phyloP scores from a whole-genome alignment of 1,140 invertebrate genomes.

The Pinna nobilis region DNA sequence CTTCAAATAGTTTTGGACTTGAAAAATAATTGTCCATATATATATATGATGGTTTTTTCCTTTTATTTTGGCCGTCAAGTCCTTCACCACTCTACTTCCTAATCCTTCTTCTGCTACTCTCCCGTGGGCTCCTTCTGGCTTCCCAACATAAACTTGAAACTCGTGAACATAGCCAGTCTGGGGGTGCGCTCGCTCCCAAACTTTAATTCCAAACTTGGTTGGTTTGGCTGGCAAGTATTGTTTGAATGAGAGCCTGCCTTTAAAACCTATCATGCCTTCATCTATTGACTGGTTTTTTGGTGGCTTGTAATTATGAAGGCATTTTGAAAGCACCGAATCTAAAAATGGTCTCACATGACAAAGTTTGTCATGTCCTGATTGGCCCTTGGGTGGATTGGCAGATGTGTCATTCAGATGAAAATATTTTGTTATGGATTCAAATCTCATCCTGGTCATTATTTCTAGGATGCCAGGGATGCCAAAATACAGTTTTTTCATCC shows the following conservation, averaged over 20 bases:
- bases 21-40: slow-evolving; percentile 23
- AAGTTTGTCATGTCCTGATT: slow-evolving; percentile 21
- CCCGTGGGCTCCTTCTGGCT: slow-evolving; percentile 6
- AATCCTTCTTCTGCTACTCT: slow-evolving; percentile 4
- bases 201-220: slow-evolving; percentile 31
- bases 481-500: slow-evolving; percentile 13
- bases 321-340: slow-evolving; percentile 7
- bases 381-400: neutral
- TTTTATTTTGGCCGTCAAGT: neutral
- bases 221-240: slow-evolving; percentile 42
- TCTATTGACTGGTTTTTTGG: slow-evolving; percentile 26
- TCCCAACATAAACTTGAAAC: slow-evolving; percentile 14
- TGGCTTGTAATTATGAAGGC: slow-evolving; percentile 11
- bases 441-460: slow-evolving; percentile 22
- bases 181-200: slow-evolving; percentile 29
- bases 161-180: slow-evolving; percentile 30
- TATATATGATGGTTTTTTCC: slow-evolving; percentile 10
- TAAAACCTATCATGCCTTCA: slow-evolving; percentile 38
- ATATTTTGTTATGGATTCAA: slow-evolving; percentile 26
- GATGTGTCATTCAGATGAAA: slow-evolving; percentile 25
- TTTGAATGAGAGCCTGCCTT: slow-evolving; percentile 24
- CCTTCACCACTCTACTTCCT: neutral
- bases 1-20: slow-evolving; percentile 1
- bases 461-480: slow-evolving; percentile 2
- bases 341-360: slow-evolving; percentile 9